Base-by-base conservation (phyloP, 1,140 invertebrate genomes). In the Neotoxoptera formosana region DNA sequence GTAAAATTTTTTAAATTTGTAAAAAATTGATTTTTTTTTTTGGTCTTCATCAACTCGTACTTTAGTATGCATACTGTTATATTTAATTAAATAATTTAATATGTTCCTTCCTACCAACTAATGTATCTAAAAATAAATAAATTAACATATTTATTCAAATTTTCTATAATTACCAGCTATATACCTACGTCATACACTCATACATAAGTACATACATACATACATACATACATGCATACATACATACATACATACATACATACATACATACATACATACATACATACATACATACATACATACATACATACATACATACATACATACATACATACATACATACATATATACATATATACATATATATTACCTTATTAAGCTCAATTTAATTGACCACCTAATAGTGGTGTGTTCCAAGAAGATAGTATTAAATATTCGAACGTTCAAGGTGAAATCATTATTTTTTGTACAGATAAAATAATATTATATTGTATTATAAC, bases 101-200 rank as follows among this genome's bases (percentile, higher is more conserved):
- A 67, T 14, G 30, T 76, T n/a, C 14, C 30, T 76, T 1, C 30
- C 60, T 34, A n/a, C n/a, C 14, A 76, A 76, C 30, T 6, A 76
- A 30, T 76, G 6, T n/a, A 20, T 34, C 60, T 76, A 76, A 34
- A 76, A 76, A 76, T 76, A 76, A n/a, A 76, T n/a, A n/a, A 76
- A n/a, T 76, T 76, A n/a, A 76, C 60, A 76, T 76, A 76, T 76
- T 76, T 76, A 76, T 76, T 76, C n/a, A 76, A 76, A 76, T 76
- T 76, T 17, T 17, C n/a, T 76, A n/a, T 76, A 25, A 76, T 76
- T 76, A 76, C 14, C 14, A 76, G 11, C 7, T n/a, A 67, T 67
- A 30, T 67, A 67, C 60, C 3, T 76, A 76, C 60, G 23, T 76
- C n/a, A n/a, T n/a, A 76, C 41, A 4, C 4, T 41, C 30, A 76